Evolutionary conservation across 2,888 invertebrate species (phyloP).

Genomic region (Volucella bombylans): DNA sequence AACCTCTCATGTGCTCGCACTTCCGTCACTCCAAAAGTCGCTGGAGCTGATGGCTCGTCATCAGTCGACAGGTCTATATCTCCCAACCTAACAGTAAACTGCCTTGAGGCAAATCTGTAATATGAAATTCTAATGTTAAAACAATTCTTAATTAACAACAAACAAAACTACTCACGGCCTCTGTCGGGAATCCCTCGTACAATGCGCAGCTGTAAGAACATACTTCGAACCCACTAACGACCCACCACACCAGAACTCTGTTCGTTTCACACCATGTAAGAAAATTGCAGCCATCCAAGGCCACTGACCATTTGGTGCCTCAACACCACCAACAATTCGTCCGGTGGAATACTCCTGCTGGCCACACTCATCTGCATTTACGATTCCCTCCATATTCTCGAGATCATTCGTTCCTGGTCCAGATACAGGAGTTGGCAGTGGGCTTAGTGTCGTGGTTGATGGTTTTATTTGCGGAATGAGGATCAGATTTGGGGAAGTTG

Average conservation of each 20-base stretch:
- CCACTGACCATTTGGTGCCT: conserved; percentile 93
- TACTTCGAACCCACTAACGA: conserved; percentile 91
- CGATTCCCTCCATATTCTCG: conserved; percentile 78
- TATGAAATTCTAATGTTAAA: neutral
- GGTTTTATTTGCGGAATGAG: conserved; percentile 81
- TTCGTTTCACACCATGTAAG: conserved; percentile 91
- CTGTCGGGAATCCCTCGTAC: conserved; percentile 94
- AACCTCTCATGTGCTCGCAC: conserved; percentile 89
- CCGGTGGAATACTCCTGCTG: conserved; percentile 92
- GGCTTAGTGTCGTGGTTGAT: conserved; percentile 82
- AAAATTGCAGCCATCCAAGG: conserved; percentile 98
- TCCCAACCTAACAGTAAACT: conserved; percentile 94
- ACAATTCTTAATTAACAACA: neutral
- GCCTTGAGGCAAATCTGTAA: conserved; percentile 91
- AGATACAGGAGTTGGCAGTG: conserved; percentile 83
- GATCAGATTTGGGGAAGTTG: conserved; percentile 77
- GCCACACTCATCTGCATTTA: conserved; percentile 87
- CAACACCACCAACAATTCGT: conserved; percentile 95
- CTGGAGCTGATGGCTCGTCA: conserved; percentile 92
- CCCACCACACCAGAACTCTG: conserved; percentile 97
- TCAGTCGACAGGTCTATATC: conserved; percentile 93
- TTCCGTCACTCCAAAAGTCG: conserved; percentile 89
- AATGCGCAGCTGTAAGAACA: conserved; percentile 94
- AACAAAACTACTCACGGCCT: conserved; percentile 87
- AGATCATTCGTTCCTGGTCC: conserved; percentile 76